phyloP scores from a whole-genome alignment of 2,888 invertebrate genomes.

The Smittia sp. region DNA sequence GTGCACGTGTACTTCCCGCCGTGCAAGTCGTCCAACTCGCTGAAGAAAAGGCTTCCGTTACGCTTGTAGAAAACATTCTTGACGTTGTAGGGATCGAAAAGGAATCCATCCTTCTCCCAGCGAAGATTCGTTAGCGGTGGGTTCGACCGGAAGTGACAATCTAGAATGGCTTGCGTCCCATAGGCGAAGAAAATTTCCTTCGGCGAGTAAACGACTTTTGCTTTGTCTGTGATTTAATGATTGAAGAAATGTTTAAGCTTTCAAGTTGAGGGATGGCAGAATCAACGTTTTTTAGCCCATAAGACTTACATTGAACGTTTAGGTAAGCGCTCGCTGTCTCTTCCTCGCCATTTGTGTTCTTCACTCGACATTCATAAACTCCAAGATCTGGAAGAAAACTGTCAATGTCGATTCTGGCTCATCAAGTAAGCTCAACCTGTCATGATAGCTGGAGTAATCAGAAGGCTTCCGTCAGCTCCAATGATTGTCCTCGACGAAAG shows the following conservation, averaged over 20 bases:
- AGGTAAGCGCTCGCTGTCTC: conserved; percentile 83
- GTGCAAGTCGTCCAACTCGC: conserved; percentile 79
- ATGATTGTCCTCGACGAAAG: conserved; percentile 62
- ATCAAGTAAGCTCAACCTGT: conserved; percentile 48
- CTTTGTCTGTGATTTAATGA: conserved; percentile 69
- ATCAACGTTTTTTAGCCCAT: background rate
- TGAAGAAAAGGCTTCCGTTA: conserved; percentile 81
- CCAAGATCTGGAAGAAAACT: too few relatives aligned
- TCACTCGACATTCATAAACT: conserved; percentile 82
- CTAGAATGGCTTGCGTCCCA: conserved; percentile 77
- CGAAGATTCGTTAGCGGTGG: conserved; percentile 83
- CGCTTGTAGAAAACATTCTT: conserved; percentile 80
- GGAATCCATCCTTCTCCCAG: conserved; percentile 91
- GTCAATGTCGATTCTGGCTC: too few relatives aligned
- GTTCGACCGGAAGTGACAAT: conserved; percentile 90
- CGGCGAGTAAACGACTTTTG: conserved; percentile 85
- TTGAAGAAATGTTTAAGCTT: background rate
- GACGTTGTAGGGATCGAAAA: conserved; percentile 86
- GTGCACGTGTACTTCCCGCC: conserved; percentile 88
- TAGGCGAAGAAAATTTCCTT: conserved; percentile 79
- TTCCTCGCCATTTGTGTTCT: conserved; percentile 66
- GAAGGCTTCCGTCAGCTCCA: conserved; percentile 74
- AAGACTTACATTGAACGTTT: conserved; percentile 84
- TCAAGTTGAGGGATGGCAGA: background rate
- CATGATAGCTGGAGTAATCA: conserved; percentile 73